phyloP scores from a whole-genome alignment of 2,888 invertebrate genomes.

The Belgica antarctica region DNA sequence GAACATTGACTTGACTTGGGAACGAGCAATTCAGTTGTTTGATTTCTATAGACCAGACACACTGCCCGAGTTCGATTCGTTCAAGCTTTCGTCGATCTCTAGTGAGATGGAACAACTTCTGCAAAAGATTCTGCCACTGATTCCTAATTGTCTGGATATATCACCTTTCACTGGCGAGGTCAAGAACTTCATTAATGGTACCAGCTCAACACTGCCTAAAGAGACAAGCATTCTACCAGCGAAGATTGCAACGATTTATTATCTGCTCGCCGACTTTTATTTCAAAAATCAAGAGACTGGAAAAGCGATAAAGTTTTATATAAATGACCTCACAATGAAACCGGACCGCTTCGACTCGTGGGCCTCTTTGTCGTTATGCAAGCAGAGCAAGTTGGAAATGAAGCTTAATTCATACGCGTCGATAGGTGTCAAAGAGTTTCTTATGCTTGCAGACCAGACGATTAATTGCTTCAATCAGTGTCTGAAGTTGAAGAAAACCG shows the following conservation, averaged over 20 bases:
- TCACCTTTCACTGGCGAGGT: conserved; percentile 62
- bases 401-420: conserved; percentile 73
- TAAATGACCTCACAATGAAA: conserved; percentile 77
- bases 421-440: conserved; percentile 62
- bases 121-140: conserved; percentile 65
- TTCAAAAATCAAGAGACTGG: conserved; percentile 80
- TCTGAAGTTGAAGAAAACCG: conserved; percentile 63
- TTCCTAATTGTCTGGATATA: conserved; percentile 69
- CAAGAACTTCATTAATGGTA: conserved; percentile 67
- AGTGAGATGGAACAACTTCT: conserved; percentile 75
- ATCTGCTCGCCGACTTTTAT: conserved; percentile 88
- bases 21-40: conserved; percentile 70
- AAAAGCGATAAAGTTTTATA: conserved; percentile 76
- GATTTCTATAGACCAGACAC: conserved; percentile 77
- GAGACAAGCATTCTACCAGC: conserved; percentile 59
- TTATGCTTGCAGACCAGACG: conserved; percentile 69
- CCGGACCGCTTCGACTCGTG: conserved; percentile 83
- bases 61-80: conserved; percentile 79
- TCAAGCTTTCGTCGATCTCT: conserved; percentile 72
- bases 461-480: conserved; percentile 80
- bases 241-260: conserved; percentile 74
- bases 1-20: conserved; percentile 69
- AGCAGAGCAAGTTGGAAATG: conserved; percentile 73
- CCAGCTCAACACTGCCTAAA: conserved; percentile 58
- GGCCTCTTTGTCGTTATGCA: conserved; percentile 85